A percentile compares a stretch with the other conserved stretches of the same genome.
Evolutionary conservation across 2,797 vertebrate species (phyloP).

Genomic region (Mycteria americana): DNA sequence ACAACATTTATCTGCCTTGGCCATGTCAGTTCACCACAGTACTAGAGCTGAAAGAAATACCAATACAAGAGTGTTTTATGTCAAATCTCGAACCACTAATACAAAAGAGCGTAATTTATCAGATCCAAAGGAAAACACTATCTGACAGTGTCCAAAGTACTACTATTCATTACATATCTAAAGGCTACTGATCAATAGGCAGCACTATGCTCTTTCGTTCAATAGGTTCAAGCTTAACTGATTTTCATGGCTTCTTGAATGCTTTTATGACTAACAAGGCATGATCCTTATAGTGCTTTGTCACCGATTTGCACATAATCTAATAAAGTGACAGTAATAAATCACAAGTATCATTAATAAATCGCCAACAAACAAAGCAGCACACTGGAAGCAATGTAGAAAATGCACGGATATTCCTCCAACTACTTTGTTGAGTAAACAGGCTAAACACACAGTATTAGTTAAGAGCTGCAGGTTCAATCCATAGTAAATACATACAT

Average conservation of each 20-base stretch:
- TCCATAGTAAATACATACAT: not conserved
- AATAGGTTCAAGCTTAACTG: conserved; percentile 67
- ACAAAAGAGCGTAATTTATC: conserved; percentile 67
- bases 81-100: not conserved
- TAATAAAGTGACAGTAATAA: conserved; percentile 62
- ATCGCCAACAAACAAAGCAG: conserved; percentile 47
- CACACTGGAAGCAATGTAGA: not conserved
- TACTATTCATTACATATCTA: conserved; percentile 64
- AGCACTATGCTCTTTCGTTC: conserved; percentile 33
- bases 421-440: not conserved
- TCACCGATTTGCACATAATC: conserved; percentile 53
- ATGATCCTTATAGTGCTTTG: conserved; percentile 51
- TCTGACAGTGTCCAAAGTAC: conserved; percentile 43
- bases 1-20: not conserved
- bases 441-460: not conserved
- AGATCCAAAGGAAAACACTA: conserved; percentile 60
- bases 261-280: conserved; percentile 62
- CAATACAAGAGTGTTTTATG: not conserved
- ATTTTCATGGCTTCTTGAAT: conserved; percentile 70
- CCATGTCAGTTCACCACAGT: not conserved
- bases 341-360: conserved; percentile 60
- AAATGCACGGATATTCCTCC: conserved; percentile 15
- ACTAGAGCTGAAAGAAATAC: conserved; percentile 3
- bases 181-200: conserved; percentile 61
- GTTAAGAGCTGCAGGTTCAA: not conserved